phyloP scores from a whole-genome alignment of 2,797 vertebrate genomes.

The Mus minutoides region DNA sequence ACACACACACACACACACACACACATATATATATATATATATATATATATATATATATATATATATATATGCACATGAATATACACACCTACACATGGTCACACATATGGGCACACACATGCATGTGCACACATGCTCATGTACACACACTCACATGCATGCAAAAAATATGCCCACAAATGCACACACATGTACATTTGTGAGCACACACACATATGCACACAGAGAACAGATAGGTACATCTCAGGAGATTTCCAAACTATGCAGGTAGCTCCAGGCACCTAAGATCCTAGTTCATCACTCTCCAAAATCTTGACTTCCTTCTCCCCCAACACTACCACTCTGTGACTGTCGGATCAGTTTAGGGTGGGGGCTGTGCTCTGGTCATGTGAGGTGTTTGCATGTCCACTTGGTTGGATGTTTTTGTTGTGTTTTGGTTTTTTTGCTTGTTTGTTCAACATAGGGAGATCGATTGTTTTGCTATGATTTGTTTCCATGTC shows the following conservation, averaged over 20 bases:
- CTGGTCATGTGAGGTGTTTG: neutral
- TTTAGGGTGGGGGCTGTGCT: rapidly evolving
- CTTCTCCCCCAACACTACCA: too few relatives aligned
- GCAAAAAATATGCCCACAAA: neutral
- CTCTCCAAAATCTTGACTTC: neutral
- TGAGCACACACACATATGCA: neutral
- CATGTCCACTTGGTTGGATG: neutral
- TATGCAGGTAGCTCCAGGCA: neutral
- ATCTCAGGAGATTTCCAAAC: neutral
- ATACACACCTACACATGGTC: neutral
- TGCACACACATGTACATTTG: too few relatives aligned
- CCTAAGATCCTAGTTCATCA: neutral
- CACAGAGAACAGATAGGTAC: too few relatives aligned
- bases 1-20: too few relatives aligned
- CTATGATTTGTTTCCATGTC: neutral
- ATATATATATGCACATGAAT: neutral
- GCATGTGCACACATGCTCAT: neutral
- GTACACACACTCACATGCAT: neutral
- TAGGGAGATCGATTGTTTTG: neutral
- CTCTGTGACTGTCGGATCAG: too few relatives aligned
- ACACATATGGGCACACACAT: neutral
- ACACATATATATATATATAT: rapidly evolving
- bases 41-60: neutral
- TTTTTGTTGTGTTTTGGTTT: neutral
- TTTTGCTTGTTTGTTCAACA: neutral